A percentile compares a stretch with the other conserved stretches of the same genome.
These are phyloP conservation scores for Siderastrea siderea DNA, from an alignment of 92 coral and sea anemone genomes.

Conservation along the genomic window DNA sequence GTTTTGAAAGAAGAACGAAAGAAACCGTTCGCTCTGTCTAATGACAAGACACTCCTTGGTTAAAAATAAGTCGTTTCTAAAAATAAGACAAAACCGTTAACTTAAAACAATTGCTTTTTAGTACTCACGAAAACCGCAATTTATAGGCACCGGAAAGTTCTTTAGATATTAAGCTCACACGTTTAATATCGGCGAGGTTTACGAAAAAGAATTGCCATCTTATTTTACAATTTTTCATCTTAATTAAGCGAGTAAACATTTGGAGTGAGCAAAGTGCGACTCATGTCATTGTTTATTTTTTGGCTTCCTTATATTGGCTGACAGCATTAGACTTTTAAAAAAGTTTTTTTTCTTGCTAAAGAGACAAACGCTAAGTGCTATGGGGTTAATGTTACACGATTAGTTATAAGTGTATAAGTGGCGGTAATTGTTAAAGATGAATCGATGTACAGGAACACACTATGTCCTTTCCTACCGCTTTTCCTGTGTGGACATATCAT, in stretches of 20 bases:
- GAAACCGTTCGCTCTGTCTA: neutral
- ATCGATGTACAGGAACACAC: neutral
- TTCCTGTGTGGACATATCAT: slow-evolving; percentile 26
- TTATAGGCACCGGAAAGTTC: neutral
- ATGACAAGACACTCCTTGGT: neutral
- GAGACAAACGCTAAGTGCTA: neutral
- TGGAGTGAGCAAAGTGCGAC: slow-evolving; percentile 8
- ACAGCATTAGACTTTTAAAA: neutral
- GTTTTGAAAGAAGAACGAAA: neutral
- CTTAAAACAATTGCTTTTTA: neutral
- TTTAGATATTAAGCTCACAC: neutral
- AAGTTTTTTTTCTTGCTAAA: neutral
- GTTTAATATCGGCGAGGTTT: neutral
- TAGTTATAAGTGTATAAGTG: neutral
- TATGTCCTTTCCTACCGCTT: neutral
- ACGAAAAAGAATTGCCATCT: neutral
- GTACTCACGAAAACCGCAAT: neutral
- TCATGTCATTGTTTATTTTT: slow-evolving; percentile 39
- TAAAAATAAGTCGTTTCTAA: no score
- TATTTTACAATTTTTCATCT: neutral
- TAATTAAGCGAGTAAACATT: slow-evolving; percentile 22
- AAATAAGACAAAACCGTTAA: neutral
- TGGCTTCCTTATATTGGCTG: slow-evolving; percentile 23
- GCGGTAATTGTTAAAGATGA: neutral
- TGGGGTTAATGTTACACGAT: neutral